Conservation (phyloP, 2,797 vertebrate genomes). For the Hapalemur alaotrensis region DNA sequence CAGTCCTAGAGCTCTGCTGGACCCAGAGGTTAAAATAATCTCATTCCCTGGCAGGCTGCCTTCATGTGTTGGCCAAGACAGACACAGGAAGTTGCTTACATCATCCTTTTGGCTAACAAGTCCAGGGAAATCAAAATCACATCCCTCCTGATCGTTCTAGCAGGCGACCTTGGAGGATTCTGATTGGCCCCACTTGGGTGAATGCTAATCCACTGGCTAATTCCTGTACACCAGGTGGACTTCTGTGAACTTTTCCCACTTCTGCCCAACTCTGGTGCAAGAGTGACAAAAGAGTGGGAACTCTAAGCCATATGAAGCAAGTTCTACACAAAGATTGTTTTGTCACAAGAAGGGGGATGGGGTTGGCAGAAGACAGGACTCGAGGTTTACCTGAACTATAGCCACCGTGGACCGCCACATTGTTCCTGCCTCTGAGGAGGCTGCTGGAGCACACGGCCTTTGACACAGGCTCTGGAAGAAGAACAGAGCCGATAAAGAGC, state of each 20-base stretch:
- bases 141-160: background rate
- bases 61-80: background rate
- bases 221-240: background rate
- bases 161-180: background rate
- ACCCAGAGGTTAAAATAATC: background rate
- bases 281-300: background rate
- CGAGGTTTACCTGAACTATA: background rate
- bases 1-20: background rate
- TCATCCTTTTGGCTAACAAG: background rate
- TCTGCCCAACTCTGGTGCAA: background rate
- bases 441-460: background rate
- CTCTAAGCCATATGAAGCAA: background rate
- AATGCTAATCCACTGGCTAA: background rate
- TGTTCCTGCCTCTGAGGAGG: background rate
- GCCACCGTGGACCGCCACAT: accelerated
- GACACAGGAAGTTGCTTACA: background rate
- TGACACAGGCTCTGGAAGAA: no score
- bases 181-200: background rate
- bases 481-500: background rate
- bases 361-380: background rate
- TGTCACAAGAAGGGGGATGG: accelerated
- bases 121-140: background rate
- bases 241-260: background rate
- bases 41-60: background rate
- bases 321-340: background rate